A percentile compares a stretch with the other conserved stretches of the same genome.
phyloP scores from a whole-genome alignment of 2,888 invertebrate genomes.

The Euphydryas editha region DNA sequence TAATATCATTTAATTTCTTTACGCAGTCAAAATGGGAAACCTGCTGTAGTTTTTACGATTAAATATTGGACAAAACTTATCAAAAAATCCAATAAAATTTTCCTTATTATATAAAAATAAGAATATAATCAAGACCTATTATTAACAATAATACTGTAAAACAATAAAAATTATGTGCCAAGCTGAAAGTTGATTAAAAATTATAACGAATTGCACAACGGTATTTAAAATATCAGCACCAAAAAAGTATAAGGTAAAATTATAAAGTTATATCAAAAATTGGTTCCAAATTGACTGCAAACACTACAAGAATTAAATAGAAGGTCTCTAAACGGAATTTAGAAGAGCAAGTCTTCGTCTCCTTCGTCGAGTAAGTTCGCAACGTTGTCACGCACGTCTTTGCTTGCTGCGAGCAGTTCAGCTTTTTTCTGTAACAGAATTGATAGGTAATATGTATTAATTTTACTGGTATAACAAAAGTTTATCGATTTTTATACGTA shows the following conservation, averaged over 20 bases:
- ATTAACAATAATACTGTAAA: slow-evolving; percentile 8
- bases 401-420: slow-evolving; percentile 52
- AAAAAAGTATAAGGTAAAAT: not conserved
- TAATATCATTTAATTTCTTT: slow-evolving; percentile 63
- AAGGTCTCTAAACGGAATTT: slow-evolving; percentile 57
- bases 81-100: slow-evolving; percentile 4
- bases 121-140: slow-evolving; percentile 8
- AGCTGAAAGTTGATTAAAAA: not conserved
- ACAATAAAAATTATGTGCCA: not conserved
- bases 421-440: slow-evolving; percentile 61
- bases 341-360: slow-evolving; percentile 96
- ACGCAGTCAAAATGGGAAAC: slow-evolving; percentile 57
- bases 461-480: too few relatives aligned
- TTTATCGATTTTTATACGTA: too few relatives aligned
- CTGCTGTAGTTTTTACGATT: slow-evolving; percentile 7
- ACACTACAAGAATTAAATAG: slow-evolving; percentile 34
- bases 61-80: slow-evolving; percentile 2
- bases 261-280: not conserved
- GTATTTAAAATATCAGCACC: not conserved
- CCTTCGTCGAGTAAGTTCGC: slow-evolving; percentile 93
- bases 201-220: not conserved
- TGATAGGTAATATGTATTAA: not conserved
- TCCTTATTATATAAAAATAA: slow-evolving; percentile 5
- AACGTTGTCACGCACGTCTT: slow-evolving; percentile 64
- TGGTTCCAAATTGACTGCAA: slow-evolving; percentile 44